phyloP scores from a whole-genome alignment of 2,797 vertebrate species.

The Enoplosus armatus region DNA sequence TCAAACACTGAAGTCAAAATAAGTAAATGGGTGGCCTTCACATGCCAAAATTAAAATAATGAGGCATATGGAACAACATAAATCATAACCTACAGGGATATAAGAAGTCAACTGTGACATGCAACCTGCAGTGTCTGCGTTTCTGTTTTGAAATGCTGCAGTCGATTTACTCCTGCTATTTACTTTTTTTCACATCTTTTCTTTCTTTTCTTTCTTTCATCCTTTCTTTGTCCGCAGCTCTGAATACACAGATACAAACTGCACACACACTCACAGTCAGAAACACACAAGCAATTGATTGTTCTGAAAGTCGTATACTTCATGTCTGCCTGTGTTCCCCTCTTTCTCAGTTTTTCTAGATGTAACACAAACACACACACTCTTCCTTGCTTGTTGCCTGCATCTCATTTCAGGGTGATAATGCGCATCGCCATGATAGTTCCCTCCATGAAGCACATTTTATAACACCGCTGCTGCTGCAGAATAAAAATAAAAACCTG shows the following conservation, averaged over 20 bases:
- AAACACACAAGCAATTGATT: neutral
- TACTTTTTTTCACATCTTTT: slow-evolving; percentile 2
- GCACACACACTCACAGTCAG: neutral
- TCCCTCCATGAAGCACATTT: slow-evolving; percentile 44
- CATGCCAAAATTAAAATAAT: slow-evolving; percentile 27
- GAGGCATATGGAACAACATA: slow-evolving; percentile 19
- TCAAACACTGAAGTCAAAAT: slow-evolving; percentile 48
- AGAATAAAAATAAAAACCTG: slow-evolving; percentile 57
- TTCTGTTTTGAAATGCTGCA: slow-evolving; percentile 34
- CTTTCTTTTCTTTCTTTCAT: neutral
- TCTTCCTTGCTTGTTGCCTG: slow-evolving; percentile 6
- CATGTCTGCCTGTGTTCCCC: neutral
- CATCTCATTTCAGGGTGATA: slow-evolving; percentile 42
- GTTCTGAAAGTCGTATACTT: neutral
- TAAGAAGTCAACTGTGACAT: slow-evolving; percentile 24
- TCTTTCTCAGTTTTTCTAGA: neutral
- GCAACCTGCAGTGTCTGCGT: slow-evolving; percentile 17
- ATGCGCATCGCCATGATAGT: slow-evolving; percentile 28
- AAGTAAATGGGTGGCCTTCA: slow-evolving; percentile 18
- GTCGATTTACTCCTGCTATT: neutral
- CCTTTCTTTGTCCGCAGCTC: neutral
- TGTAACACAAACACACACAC: neutral
- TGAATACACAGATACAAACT: slow-evolving; percentile 18
- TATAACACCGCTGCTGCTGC: slow-evolving; percentile 40
- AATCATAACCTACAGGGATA: slow-evolving; percentile 28